phyloP scores from a whole-genome alignment of 2,888 invertebrate genomes.

The Eupeodes latifasciatus region DNA sequence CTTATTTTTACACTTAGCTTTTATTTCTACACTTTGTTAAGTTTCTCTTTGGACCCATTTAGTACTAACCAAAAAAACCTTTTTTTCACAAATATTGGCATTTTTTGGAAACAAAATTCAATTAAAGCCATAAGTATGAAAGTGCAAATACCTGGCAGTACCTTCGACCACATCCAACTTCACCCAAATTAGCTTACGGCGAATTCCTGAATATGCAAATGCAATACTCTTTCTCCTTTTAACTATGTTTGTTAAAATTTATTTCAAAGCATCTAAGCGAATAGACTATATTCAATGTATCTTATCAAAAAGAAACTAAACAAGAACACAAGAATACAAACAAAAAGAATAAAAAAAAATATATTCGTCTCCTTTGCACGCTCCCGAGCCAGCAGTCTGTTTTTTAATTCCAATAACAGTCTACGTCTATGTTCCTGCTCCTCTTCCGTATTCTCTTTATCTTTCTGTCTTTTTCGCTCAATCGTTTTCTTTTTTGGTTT shows the following conservation, averaged over 20 bases:
- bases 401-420: not conserved
- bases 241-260: not conserved
- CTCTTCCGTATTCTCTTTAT: not conserved
- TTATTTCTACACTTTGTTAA: no score
- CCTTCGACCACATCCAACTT: slow-evolving; percentile 25
- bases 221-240: not conserved
- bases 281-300: not conserved
- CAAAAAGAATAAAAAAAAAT: no score
- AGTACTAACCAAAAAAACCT: no score
- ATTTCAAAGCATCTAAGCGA: not conserved
- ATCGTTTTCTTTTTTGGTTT: not conserved
- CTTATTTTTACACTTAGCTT: no score
- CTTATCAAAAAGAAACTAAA: not conserved
- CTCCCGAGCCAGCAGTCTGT: no score
- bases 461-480: not conserved
- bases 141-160: slow-evolving; percentile 21
- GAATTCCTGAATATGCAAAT: slow-evolving; percentile 19
- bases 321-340: slow-evolving; percentile 32
- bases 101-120: not conserved
- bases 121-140: not conserved
- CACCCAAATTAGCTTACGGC: not conserved
- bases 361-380: no score
- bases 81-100: no score
- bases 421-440: not conserved
- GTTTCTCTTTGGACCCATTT: no score